Evolutionary conservation across 2,888 invertebrate species (phyloP).

Genomic region (Oscheius sp.): DNA sequence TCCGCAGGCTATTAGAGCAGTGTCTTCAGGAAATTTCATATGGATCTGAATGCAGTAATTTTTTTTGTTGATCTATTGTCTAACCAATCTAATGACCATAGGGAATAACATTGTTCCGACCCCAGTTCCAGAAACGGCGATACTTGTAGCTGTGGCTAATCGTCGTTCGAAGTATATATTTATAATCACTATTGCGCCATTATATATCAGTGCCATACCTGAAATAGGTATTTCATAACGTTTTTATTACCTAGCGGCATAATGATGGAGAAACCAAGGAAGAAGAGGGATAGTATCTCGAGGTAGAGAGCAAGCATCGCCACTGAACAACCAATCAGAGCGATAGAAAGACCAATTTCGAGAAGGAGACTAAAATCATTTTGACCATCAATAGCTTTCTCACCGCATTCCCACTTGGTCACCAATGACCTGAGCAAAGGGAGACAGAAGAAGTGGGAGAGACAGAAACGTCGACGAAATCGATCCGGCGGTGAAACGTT

Average conservation of each 20-base stretch:
- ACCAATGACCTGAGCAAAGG: slow-evolving; percentile 72
- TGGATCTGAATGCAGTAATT: background rate
- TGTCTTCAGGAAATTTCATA: background rate
- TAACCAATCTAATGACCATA: slow-evolving; percentile 75
- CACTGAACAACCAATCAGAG: background rate
- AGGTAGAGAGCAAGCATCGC: background rate
- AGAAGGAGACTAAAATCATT: background rate
- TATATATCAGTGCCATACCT: slow-evolving; percentile 75
- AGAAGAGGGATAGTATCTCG: background rate
- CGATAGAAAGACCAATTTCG: background rate
- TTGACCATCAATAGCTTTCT: background rate
- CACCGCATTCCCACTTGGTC: slow-evolving; percentile 48
- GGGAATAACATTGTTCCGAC: slow-evolving; percentile 86
- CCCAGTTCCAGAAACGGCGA: slow-evolving; percentile 55
- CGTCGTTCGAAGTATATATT: slow-evolving; percentile 92
- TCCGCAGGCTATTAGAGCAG: too few relatives aligned
- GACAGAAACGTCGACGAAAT: slow-evolving; percentile 90
- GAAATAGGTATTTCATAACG: too few relatives aligned
- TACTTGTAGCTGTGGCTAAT: slow-evolving; percentile 87
- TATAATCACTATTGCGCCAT: slow-evolving; percentile 87
- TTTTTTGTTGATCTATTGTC: slow-evolving; percentile 1
- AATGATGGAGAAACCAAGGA: background rate
- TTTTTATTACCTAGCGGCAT: background rate
- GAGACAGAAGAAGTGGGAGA: slow-evolving; percentile 86
- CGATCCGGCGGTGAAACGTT: slow-evolving; percentile 87